Evolutionary conservation across 2,888 invertebrate species (phyloP).

Genomic region (Drosophila anceps): DNA sequence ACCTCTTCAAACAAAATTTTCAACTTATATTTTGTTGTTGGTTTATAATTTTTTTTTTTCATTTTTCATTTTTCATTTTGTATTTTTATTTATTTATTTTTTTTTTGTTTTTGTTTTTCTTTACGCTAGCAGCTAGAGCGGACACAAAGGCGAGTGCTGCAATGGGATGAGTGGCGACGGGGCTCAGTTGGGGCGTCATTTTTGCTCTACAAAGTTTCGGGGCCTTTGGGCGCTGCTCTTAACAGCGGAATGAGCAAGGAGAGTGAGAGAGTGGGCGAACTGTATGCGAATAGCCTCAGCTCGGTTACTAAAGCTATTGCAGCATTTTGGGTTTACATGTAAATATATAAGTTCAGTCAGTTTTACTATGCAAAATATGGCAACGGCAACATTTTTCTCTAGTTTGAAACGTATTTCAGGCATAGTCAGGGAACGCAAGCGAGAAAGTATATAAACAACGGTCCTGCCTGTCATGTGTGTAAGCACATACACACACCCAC

Average conservation of each 20-base stretch:
- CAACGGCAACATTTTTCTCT: constrained; percentile 56
- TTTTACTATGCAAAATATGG: constrained; percentile 75
- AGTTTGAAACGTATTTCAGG: constrained; percentile 47
- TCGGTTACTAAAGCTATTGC: constrained; percentile 28
- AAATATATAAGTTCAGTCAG: constrained; percentile 59
- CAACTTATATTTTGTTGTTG: constrained; percentile 61
- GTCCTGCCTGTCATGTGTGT: constrained; percentile 38
- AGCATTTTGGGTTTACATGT: constrained; percentile 37
- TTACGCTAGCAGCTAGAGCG: constrained; percentile 25
- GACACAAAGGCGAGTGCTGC: constrained; percentile 16
- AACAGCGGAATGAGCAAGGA: constrained; percentile 28
- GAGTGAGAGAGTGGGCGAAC: neutral
- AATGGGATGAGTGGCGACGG: neutral
- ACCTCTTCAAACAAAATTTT: constrained; percentile 71
- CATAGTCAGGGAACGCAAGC: constrained; percentile 5
- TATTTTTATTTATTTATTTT: constrained; percentile 28
- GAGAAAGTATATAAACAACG: constrained; percentile 28
- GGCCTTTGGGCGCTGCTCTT: constrained; percentile 46
- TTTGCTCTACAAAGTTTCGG: constrained; percentile 60
- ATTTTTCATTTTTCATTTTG: constrained; percentile 14
- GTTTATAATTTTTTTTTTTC: constrained; percentile 33
- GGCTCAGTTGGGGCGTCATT: constrained; percentile 18
- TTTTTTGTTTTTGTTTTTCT: constrained; percentile 43
- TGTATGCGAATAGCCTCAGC: constrained; percentile 36
- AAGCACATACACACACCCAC: neutral